phyloP scores from a whole-genome alignment of 2,113 vertebrate genomes.

The Geothlypis trichas region DNA sequence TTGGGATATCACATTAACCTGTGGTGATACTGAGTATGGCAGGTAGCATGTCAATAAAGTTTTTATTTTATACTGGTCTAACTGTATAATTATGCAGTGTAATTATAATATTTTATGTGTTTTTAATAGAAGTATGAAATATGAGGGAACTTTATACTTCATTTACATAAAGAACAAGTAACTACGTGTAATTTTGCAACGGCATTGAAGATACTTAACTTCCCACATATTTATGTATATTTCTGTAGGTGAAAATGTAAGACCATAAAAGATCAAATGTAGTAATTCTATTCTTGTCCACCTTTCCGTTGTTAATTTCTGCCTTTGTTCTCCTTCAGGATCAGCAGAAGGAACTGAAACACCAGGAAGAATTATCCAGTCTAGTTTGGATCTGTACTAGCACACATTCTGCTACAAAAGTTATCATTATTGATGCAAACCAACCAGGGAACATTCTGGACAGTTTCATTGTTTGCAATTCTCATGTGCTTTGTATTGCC shows the following conservation, averaged over 20 bases:
- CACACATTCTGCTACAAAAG: constrained; percentile 90
- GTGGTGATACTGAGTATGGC: neutral
- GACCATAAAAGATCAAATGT: neutral
- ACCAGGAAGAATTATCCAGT: constrained; percentile 93
- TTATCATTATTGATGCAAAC: constrained; percentile 92
- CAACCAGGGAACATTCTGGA: constrained; percentile 95
- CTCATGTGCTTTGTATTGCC: constrained; percentile 92
- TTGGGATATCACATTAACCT: neutral
- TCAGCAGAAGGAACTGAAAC: constrained; percentile 90
- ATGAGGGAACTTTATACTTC: neutral
- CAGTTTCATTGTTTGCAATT: constrained; percentile 92
- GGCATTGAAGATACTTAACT: neutral
- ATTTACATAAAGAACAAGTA: neutral
- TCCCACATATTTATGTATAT: neutral
- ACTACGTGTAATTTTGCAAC: neutral
- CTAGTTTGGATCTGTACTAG: constrained; percentile 98
- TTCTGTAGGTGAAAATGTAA: neutral
- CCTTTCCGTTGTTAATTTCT: neutral
- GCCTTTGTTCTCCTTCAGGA: constrained; percentile 75
- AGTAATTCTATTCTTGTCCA: neutral
- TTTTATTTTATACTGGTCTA: neutral
- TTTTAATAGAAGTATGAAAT: neutral
- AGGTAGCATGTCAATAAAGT: neutral
- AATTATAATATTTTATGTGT: neutral
- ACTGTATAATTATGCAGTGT: neutral